Conservation (phyloP, 2,888 invertebrate species). For the Chymomyza caudatula region DNA sequence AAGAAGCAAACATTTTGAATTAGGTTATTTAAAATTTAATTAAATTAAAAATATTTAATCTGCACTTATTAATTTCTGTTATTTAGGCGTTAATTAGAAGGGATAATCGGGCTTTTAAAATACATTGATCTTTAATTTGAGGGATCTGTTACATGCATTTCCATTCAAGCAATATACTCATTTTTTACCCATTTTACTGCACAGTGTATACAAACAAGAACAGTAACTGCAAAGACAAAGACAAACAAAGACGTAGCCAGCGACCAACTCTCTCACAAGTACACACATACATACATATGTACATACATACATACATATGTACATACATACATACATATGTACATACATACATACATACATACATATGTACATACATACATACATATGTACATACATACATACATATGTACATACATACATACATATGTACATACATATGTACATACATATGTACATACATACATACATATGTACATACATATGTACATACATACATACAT, state of each 20-base stretch:
- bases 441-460: slow-evolving; percentile 5
- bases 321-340: no score
- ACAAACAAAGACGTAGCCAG: background rate
- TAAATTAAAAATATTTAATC: no score
- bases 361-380: slow-evolving; percentile 3
- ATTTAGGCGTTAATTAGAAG: no score
- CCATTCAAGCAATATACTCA: background rate
- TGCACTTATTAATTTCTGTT: no score
- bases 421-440: no score
- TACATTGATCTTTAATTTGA: no score
- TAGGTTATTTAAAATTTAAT: no score
- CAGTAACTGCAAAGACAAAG: background rate
- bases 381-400: no score
- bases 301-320: slow-evolving; percentile 3
- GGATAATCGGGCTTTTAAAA: no score
- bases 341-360: slow-evolving; percentile 3
- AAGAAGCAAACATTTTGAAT: no score
- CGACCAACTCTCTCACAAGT: background rate
- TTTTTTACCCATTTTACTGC: no score
- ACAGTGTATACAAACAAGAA: slow-evolving; percentile 16
- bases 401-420: slow-evolving; percentile 3
- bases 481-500: slow-evolving; percentile 2
- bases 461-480: slow-evolving; percentile 1
- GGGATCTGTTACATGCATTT: background rate
- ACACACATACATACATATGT: slow-evolving; percentile 1